Evolutionary conservation across 2,888 invertebrate species (phyloP), one percentile per base, ranked within the genome.

Genomic region (Abrostola triplasia): DNA sequence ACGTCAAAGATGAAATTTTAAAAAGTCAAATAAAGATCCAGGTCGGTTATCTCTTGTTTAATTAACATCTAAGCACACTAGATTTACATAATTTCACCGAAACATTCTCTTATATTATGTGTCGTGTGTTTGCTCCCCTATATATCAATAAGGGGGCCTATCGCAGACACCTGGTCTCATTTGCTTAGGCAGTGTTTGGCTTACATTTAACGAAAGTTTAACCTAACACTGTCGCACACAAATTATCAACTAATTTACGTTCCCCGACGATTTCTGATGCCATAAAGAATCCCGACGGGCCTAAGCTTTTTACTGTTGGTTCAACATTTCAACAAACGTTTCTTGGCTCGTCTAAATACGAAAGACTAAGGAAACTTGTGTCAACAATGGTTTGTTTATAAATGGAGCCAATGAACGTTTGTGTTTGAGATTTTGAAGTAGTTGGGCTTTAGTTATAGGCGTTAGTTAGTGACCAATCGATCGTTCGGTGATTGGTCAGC

Each of bases 181-280:
- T 93, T 93, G 88, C 90, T 93, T 94, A 94, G 94, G 94, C 86
- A 70, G 54, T 93, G 91, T 94, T 93, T 93, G 85, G 80, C 84
- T 90, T 87, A 88, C 89, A 89, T 93, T 94, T 94, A 93, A 94
- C 92, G 89, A 90, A 92, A 93, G 88, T 92, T 92, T 89, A 92
- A 88, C 81, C 86, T 84, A 76, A 87, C 84, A 80, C 82, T 88
- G 90, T 91, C 92, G 88, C 92, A 92, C 91, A 92, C 90, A 91
- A 91, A 94, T 94, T 94, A 93, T 92, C 92, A 92, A 91, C 90
- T 93, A 94, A 94, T 94, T 93, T 92, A 92, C 92, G 86, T 81
- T 83, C 83, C 85, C 85, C 88, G 86, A 85, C 86, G 76, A 84
- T 79, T 82, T 90, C 92, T 92, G 90, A 90, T 88, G 82, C 79